Conservation (phyloP, 2,888 invertebrate genomes). For the Stenodera caucasica region DNA sequence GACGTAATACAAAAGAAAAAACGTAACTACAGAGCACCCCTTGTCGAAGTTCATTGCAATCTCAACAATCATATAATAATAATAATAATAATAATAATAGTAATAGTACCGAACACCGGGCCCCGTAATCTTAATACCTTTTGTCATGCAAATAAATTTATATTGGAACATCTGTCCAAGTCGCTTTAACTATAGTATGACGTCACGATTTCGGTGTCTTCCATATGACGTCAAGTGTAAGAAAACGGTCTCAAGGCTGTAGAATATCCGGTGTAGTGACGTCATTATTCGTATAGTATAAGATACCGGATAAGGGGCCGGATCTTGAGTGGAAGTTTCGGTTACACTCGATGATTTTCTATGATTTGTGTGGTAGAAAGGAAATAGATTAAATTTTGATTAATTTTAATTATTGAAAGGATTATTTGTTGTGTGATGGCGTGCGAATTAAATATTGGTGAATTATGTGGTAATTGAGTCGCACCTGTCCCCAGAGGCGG, state of each 20-base stretch:
- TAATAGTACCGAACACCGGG: conserved; percentile 48
- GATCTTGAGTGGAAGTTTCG: conserved; percentile 11
- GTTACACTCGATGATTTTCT: conserved; percentile 17
- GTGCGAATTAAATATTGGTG: not conserved
- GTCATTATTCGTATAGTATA: conserved; percentile 39
- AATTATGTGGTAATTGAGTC: conserved; percentile 21
- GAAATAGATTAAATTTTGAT: too few relatives aligned
- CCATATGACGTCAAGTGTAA: conserved; percentile 45
- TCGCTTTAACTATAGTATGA: conserved; percentile 40
- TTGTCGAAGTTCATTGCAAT: conserved; percentile 42
- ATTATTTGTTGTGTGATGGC: too few relatives aligned
- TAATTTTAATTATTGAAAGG: too few relatives aligned
- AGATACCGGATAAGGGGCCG: conserved; percentile 8
- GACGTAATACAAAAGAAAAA: conserved; percentile 51
- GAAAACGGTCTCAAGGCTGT: conserved; percentile 55
- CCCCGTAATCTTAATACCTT: conserved; percentile 54
- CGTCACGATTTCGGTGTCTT: conserved; percentile 34
- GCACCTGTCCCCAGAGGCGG: conserved; percentile 42
- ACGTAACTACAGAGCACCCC: conserved; percentile 42
- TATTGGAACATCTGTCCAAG: conserved; percentile 49
- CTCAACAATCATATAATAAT: conserved; percentile 27
- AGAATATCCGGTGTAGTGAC: conserved; percentile 53
- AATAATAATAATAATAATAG: conserved; percentile 1
- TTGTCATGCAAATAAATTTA: conserved; percentile 53
- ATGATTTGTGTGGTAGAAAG: conserved; percentile 1